phyloP scores from a whole-genome alignment of 2,797 vertebrate genomes.

The Pangasius krempfi region DNA sequence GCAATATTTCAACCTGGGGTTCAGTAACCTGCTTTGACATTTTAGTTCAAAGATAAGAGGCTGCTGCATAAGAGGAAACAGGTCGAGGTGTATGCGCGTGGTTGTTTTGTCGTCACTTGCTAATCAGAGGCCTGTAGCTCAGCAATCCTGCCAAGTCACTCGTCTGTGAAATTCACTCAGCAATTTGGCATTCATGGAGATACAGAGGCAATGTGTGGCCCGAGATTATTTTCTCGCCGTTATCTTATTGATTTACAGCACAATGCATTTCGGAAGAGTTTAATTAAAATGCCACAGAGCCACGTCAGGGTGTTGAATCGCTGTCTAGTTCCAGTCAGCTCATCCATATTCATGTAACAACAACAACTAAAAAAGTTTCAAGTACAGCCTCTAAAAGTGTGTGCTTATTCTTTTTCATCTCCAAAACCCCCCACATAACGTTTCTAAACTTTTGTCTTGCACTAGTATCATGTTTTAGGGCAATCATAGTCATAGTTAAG shows the following conservation, averaged over 20 bases:
- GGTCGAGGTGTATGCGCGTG: neutral
- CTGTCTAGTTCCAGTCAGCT: neutral
- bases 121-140: slow-evolving; percentile 27
- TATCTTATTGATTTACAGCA: slow-evolving; percentile 30
- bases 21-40: slow-evolving; percentile 42
- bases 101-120: slow-evolving; percentile 32
- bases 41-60: slow-evolving; percentile 44
- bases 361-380: neutral
- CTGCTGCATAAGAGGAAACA: neutral
- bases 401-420: neutral
- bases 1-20: slow-evolving; percentile 9
- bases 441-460: too few species aligned
- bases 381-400: neutral
- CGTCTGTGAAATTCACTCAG: slow-evolving; percentile 30
- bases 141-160: neutral
- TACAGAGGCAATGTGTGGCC: neutral
- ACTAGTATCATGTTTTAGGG: neutral
- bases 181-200: slow-evolving; percentile 46
- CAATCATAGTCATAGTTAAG: too few species aligned
- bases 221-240: slow-evolving; percentile 5
- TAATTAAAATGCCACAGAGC: slow-evolving; percentile 33
- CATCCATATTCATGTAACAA: neutral
- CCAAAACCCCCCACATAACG: neutral
- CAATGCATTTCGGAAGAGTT: neutral
- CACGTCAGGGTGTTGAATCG: neutral